A percentile compares a stretch with the other conserved stretches of the same genome.
These are phyloP conservation scores for Misgurnus anguillicaudatus DNA, from an alignment of 2,113 vertebrate species.

Conservation along the genomic window DNA sequence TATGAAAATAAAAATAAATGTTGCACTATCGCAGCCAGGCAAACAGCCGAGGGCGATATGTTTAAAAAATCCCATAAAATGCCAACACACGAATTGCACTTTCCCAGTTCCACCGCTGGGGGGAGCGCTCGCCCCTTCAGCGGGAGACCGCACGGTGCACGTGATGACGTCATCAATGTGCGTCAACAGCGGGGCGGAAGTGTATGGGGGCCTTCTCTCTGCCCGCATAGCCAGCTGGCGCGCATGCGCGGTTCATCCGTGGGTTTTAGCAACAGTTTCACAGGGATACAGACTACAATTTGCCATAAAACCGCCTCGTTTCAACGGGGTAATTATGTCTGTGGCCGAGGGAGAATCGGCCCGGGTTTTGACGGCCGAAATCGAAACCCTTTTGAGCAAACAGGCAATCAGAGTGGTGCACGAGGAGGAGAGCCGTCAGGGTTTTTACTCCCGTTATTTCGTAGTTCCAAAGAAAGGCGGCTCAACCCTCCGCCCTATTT, in stretches of 20 bases:
- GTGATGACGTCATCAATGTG: too few relatives aligned
- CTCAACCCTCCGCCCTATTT: not conserved
- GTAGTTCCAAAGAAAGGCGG: not conserved
- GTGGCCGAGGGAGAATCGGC: not conserved
- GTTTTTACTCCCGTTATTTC: not conserved
- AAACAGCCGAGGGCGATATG: too few relatives aligned
- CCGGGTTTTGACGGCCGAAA: not conserved
- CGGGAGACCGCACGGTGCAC: too few relatives aligned
- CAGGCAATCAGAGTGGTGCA: not conserved
- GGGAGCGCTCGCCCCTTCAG: not conserved
- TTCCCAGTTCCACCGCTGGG: not conserved
- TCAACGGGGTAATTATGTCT: not conserved
- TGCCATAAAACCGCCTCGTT: not conserved
- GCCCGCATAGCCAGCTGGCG: not conserved
- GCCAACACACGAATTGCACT: too few relatives aligned
- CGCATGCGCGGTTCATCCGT: not conserved
- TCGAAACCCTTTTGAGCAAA: not conserved
- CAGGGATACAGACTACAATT: not conserved
- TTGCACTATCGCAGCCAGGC: too few relatives aligned
- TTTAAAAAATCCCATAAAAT: too few relatives aligned
- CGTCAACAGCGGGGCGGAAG: too few relatives aligned
- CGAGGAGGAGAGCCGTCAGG: not conserved
- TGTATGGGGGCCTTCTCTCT: too few relatives aligned
- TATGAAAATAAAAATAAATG: not conserved
- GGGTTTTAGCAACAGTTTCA: not conserved